Evolutionary conservation across 2,888 invertebrate species (phyloP).

Genomic region (Enchytraeus crypticus): DNA sequence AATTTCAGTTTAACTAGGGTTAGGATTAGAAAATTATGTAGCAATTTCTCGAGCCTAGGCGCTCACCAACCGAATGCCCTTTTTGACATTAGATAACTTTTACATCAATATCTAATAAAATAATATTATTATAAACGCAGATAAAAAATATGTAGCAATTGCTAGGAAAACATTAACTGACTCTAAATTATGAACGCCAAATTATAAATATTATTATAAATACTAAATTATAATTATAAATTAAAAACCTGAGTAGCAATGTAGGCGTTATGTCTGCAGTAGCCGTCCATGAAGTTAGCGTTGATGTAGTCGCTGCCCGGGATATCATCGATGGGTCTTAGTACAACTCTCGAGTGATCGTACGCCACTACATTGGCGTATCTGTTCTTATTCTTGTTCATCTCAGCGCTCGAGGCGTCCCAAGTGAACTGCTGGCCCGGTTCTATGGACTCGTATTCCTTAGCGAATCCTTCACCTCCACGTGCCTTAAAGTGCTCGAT

Average conservation of each 20-base stretch:
- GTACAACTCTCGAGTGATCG: slow-evolving; percentile 66
- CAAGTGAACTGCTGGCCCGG: slow-evolving; percentile 99
- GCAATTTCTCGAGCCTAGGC: too few relatives aligned
- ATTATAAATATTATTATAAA: background rate
- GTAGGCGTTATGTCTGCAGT: slow-evolving; percentile 93
- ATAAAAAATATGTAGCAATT: too few relatives aligned
- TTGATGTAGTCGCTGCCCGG: slow-evolving; percentile 96
- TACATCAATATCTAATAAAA: too few relatives aligned
- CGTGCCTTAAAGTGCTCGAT: slow-evolving; percentile 89
- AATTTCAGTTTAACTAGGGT: too few relatives aligned
- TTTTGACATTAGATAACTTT: too few relatives aligned
- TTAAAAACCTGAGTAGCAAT: slow-evolving; percentile 73
- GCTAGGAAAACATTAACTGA: too few relatives aligned
- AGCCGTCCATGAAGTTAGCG: slow-evolving; percentile 98
- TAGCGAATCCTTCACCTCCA: slow-evolving; percentile 92
- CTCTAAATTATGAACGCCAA: too few relatives aligned
- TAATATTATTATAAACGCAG: too few relatives aligned
- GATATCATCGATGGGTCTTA: slow-evolving; percentile 63
- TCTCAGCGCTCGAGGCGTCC: slow-evolving; percentile 96
- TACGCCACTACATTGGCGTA: slow-evolving; percentile 99
- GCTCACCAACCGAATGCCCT: too few relatives aligned
- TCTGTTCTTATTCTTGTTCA: slow-evolving; percentile 95
- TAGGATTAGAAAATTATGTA: too few relatives aligned
- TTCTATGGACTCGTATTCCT: slow-evolving; percentile 95
- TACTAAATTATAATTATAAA: background rate